Base-by-base conservation (phyloP, 2,888 invertebrate species). In the Parnassius glacialis region DNA sequence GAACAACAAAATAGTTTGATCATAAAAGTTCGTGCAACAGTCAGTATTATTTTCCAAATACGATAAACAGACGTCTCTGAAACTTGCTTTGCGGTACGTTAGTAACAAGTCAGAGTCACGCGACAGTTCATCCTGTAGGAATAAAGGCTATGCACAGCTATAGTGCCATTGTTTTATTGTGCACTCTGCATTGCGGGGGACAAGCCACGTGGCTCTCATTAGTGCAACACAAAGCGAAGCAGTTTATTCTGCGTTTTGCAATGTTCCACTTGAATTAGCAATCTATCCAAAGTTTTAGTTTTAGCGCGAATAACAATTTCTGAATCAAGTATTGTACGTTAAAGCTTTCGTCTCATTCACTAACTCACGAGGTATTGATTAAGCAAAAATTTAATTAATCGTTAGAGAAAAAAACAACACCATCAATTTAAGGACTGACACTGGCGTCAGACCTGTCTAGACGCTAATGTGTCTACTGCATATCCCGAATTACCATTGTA, bases 191-290 rank as follows among this genome's bases (percentile, higher is more conserved):
- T 83, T 90, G 91, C 91, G 85, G 82, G 90, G 89, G 85, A 88
- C 85, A 80, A 77, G 89, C 86, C 90, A 91, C 90, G 91, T 91
- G 91, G 87, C 90, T 76, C 87, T 90, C 90, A 90, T 90, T 91
- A 90, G 86, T 83, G 83, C 80, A 80, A 79, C 76, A 89, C 87
- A 90, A 90, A 90, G 90, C 85, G 82, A 81, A 85, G 81, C 84
- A 87, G 88, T 90, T 89, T 89, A 84, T 85, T 82, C 87, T 84
- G 83, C 83, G 87, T 88, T 90, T 87, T 86, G 86, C 87, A 82
- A 85, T 84, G 85, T 80, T 85, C 82, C 82, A 84, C 70, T 83
- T 74, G 86, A 86, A 88, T 87, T 89, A 86, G 82, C 83, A 81
- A 84, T 81, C 81, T 79, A 81, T 73, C 76, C 80, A 77, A 80